Percentiles rank a stretch among this genome's conserved stretches.
phyloP scores from a whole-genome alignment of 2,888 invertebrate genomes.

The Schrankia costaestrigalis region DNA sequence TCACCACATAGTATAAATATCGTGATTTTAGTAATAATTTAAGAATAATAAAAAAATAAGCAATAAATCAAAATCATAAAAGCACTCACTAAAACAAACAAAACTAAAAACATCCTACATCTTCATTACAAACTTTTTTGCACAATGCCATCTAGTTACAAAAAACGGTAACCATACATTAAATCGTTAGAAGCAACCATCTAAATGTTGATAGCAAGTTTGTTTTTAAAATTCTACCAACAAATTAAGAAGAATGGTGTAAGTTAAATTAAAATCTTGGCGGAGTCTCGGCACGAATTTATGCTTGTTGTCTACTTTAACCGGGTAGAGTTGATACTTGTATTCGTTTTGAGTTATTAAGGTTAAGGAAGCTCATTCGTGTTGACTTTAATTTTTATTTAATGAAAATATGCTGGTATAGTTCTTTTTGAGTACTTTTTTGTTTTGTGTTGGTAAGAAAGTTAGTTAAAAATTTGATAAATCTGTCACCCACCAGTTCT shows the following conservation, averaged over 20 bases:
- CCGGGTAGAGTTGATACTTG: constrained; percentile 25
- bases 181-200: constrained; percentile 13
- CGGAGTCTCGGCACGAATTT: constrained; percentile 52
- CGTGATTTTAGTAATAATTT: too few relatives aligned
- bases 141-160: constrained; percentile 17
- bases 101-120: constrained; percentile 12
- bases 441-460: background rate
- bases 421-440: background rate
- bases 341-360: constrained; percentile 21
- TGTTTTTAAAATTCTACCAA: constrained; percentile 45
- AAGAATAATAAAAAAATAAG: too few relatives aligned
- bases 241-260: constrained; percentile 75
- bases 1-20: too few relatives aligned
- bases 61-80: too few relatives aligned
- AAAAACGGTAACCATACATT: constrained; percentile 24
- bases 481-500: too few relatives aligned
- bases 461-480: too few relatives aligned
- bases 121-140: constrained; percentile 22
- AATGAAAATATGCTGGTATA: constrained; percentile 7
- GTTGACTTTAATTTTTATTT: constrained; percentile 11
- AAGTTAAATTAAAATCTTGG: constrained; percentile 78
- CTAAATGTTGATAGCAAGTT: constrained; percentile 22
- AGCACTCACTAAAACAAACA: constrained; percentile 9
- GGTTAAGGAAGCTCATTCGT: constrained; percentile 22
- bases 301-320: constrained; percentile 60